These are phyloP conservation scores for Phymorhynchus buccinoides DNA, from an alignment of 1,140 invertebrate genomes.

Conservation along the genomic window DNA sequence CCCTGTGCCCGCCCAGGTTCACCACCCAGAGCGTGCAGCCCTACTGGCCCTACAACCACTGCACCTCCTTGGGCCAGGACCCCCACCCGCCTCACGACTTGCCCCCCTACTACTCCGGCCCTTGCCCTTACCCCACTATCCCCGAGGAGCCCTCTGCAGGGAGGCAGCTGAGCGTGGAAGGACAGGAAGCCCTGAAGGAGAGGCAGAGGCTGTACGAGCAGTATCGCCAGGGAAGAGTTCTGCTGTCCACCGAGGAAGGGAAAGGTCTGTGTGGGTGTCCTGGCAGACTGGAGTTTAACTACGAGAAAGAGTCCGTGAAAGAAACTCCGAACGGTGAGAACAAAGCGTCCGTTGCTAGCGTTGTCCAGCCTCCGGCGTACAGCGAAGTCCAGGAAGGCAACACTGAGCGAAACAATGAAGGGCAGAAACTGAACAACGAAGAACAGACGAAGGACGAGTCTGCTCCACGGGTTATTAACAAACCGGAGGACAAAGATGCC, in stretches of 20 bases:
- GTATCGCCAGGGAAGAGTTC: background rate
- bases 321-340: background rate
- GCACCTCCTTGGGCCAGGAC: background rate
- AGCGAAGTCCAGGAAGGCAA: background rate
- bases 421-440: background rate
- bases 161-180: background rate
- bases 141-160: background rate
- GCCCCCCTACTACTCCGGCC: background rate
- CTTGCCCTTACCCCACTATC: background rate
- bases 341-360: background rate
- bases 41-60: conserved; percentile 14
- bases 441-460: too few species aligned
- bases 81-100: background rate
- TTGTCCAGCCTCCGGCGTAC: background rate
- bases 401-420: background rate
- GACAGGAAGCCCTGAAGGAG: background rate
- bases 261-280: background rate
- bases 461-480: background rate
- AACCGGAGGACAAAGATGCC: background rate
- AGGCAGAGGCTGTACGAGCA: conserved; percentile 1
- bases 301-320: background rate
- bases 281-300: background rate
- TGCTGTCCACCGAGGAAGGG: background rate
- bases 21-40: background rate
- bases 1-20: background rate